These are phyloP conservation scores for Dinoponera quadriceps DNA, from an alignment of 1,140 invertebrate genomes.

Conservation along the genomic window DNA sequence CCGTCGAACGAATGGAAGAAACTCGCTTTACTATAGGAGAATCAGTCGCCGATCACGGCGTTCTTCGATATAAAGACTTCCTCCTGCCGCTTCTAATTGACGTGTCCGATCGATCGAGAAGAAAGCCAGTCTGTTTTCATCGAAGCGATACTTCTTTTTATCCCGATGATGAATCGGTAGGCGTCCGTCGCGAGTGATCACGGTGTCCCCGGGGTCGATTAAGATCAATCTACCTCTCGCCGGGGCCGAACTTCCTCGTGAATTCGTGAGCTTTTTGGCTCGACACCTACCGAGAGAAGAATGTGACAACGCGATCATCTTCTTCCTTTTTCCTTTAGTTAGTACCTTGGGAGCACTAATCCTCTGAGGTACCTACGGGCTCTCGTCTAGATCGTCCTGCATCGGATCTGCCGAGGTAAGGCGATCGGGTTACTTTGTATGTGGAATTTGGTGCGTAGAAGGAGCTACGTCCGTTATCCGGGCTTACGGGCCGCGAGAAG, in stretches of 20 bases:
- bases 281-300: too few relatives aligned
- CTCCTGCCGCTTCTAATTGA: slow-evolving; percentile 11
- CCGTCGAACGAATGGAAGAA: slow-evolving; percentile 1
- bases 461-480: slow-evolving; percentile 66
- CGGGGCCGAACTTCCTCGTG: too few relatives aligned
- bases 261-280: too few relatives aligned
- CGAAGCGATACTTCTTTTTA: neutral
- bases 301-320: neutral
- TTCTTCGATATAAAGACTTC: slow-evolving; percentile 1
- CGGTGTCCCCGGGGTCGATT: slow-evolving; percentile 8
- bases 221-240: neutral
- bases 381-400: neutral
- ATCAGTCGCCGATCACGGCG: slow-evolving; percentile 13
- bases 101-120: slow-evolving; percentile 12
- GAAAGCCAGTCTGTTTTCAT: neutral
- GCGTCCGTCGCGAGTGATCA: slow-evolving; percentile 5
- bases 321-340: neutral
- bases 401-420: neutral
- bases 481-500: slow-evolving; percentile 64
- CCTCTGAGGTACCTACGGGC: neutral
- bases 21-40: neutral
- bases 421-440: slow-evolving; percentile 63
- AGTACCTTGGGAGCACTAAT: neutral
- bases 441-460: slow-evolving; percentile 63
- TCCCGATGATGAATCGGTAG: slow-evolving; percentile 10